Evolutionary conservation across 2,797 vertebrate genomes (phyloP), one percentile per base, ranked within the genome.

Genomic region (Otolemur crassicaudatus): DNA sequence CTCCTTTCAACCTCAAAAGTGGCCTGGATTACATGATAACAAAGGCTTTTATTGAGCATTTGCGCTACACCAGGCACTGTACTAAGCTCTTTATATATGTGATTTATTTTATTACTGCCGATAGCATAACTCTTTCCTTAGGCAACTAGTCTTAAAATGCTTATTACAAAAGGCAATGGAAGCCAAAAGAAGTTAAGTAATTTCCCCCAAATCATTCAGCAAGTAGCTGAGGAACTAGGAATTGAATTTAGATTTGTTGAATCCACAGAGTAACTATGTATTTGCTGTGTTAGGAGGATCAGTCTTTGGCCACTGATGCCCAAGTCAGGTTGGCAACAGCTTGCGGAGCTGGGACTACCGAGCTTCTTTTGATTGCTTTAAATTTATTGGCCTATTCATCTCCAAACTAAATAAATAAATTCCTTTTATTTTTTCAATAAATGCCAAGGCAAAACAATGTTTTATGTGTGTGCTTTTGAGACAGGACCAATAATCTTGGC

Each of bases 361-460:
- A 94, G 46, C 90, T 87, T 90, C 85, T 96, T 88, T 95, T 93
- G 46, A 91, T 94, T 65, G 17, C 34, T 77, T 91, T 89, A 79
- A 75, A 91, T 91, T 67, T 88, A 94, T 95, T 34, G 90, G 77
- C 40, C 31, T 70, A 79, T 96, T 94, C 86, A 91, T 85, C 80
- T 96, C 37, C 86, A 93, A 97, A 91, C 94, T 95, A 96, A 97
- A 89, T 75, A 87, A 83, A 92, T 96, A 61, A 89, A 14, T 84
- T 91, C 86, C 85, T 81, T 91, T 97, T 95, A 75, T 94, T 92
- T 91, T 94, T 40, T 84, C 25, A 94, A 94, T 94, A 97, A 94
- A 53, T 79, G 31, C 73, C 53, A 91, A 91, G 58, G 58, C 43
- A 85, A 85, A 96, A 77, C 81, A 46, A 63, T 75, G 80, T 29